Conservation (phyloP, 2,888 invertebrate genomes). For the Lycophotia porphyrea region DNA sequence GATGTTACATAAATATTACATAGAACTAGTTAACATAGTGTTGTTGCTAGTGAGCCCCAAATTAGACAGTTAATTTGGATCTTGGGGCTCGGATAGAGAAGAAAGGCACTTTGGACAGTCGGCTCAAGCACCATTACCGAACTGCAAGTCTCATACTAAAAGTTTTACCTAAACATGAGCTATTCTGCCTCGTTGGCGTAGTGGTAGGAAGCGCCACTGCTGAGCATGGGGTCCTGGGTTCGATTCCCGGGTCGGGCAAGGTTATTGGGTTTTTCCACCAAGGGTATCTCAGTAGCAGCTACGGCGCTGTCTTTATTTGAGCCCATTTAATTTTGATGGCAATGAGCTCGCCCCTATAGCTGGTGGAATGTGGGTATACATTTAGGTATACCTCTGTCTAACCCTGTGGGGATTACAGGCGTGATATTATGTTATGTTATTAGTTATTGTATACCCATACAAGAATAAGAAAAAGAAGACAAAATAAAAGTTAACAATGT, state of each 20-base stretch:
- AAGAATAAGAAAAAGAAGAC: not conserved
- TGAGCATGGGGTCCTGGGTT: not conserved
- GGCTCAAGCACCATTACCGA: not conserved
- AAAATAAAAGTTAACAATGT: slow-evolving; percentile 16
- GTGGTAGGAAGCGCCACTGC: not conserved
- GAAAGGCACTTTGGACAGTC: not conserved
- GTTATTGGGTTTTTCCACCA: not conserved
- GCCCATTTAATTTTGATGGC: not conserved
- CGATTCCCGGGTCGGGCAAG: not conserved
- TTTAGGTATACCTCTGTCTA: not conserved
- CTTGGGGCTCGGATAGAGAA: not conserved
- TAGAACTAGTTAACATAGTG: not conserved
- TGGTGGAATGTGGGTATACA: not conserved
- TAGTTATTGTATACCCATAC: not conserved
- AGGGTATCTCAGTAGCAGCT: too few species aligned
- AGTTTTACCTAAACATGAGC: not conserved
- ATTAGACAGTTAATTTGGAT: not conserved
- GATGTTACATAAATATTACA: not conserved
- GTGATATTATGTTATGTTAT: not conserved
- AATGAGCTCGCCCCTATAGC: not conserved
- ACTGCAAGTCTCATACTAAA: not conserved
- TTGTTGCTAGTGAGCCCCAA: not conserved
- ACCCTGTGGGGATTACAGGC: not conserved
- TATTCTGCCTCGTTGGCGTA: not conserved
- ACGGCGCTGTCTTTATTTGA: too few species aligned